Conservation (phyloP, 2,888 invertebrate genomes). For the Amphipoea lucens region DNA sequence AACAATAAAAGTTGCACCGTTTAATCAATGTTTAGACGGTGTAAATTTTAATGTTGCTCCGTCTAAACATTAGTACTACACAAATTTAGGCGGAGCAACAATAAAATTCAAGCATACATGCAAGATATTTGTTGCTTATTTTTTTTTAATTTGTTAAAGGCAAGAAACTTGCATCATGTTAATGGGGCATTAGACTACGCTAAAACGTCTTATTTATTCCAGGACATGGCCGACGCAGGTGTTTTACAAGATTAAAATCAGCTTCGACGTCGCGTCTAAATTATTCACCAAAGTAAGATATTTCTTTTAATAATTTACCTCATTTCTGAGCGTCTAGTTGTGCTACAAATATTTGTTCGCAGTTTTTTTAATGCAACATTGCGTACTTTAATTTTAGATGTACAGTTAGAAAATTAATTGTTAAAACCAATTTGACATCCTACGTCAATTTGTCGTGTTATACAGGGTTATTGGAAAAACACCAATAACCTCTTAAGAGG, state of each 20-base stretch:
- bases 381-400: no score
- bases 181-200: not conserved
- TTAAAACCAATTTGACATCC: not conserved
- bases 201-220: constrained; percentile 55
- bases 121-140: not conserved
- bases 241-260: constrained; percentile 93
- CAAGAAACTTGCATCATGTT: not conserved
- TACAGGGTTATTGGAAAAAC: no score
- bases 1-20: not conserved
- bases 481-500: no score
- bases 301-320: not conserved
- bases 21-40: not conserved
- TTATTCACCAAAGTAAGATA: constrained; percentile 89
- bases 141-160: not conserved
- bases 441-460: not conserved
- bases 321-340: not conserved
- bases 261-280: constrained; percentile 93
- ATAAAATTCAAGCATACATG: no score
- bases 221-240: constrained; percentile 91
- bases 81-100: no score
- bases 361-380: not conserved
- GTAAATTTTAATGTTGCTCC: not conserved
- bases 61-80: not conserved
- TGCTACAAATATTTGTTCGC: not conserved
- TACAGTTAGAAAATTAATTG: not conserved